Evolutionary conservation across 2,888 invertebrate genomes (phyloP), one percentile per base, ranked within the genome.

Genomic region (Aelia acuminata): DNA sequence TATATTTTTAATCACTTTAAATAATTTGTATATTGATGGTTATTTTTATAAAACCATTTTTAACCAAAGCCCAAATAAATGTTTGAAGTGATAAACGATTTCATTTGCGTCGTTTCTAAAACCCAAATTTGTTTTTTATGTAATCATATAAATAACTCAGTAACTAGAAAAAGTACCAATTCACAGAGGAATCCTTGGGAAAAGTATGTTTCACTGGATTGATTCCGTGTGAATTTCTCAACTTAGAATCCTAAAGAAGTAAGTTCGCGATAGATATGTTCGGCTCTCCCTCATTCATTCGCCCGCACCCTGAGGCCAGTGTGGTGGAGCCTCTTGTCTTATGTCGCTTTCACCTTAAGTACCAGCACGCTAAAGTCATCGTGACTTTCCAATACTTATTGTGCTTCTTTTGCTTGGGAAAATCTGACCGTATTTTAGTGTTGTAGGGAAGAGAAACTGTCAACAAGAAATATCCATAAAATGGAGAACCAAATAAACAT

Each of bases 341-440:
- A 70, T 70, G 18, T 70, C 63, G 35, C 63, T 70, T 70, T 70
- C 63, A 18, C 63, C 63, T 20, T 70, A 70, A 70, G 63, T 70
- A 70, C 18, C 7, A 18, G 10, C 63, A 70, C 63, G 63, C 31
- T 31, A 31, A 70, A 35, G 31, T 70, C 63, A 35, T 70, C 63
- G 35, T 70, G 35, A 70, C 63, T 70, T 70, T 70, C 63, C 63
- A 70, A 70, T 70, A 70, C 31, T 35, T 70, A 70, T 70, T 35
- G 63, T 35, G 35, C 13, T 70, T 35, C 31, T 70, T 70, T 1
- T 70, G 7, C 3, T 20, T 70, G 63, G 35, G 31, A 70, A 70
- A 35, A 35, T 70, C 20, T 18, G 7, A 18, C 63, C 18, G 18
- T 35, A 15, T 26, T 57, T 57, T 57, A 26, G n/a, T 13, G n/a